Conservation (phyloP, 2,888 invertebrate species). For the Nomada fabriciana region DNA sequence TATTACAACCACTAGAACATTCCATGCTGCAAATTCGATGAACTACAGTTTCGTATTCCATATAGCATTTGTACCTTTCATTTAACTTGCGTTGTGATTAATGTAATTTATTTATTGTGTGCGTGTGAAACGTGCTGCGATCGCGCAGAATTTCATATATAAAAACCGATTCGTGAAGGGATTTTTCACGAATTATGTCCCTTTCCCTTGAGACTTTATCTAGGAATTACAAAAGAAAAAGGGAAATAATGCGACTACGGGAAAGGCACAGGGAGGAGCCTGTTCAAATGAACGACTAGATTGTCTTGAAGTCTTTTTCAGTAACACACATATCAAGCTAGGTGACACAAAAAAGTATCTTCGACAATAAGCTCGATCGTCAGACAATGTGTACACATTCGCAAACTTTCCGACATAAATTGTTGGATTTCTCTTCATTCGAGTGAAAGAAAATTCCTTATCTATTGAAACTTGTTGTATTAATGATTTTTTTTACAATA, state of each 20-base stretch:
- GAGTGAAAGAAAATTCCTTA: neutral
- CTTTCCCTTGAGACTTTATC: neutral
- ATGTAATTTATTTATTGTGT: constrained; percentile 68
- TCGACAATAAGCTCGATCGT: constrained; percentile 30
- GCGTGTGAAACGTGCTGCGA: constrained; percentile 42
- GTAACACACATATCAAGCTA: constrained; percentile 64
- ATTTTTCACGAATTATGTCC: neutral
- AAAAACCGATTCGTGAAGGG: neutral
- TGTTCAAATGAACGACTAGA: constrained; percentile 17
- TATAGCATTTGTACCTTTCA: constrained; percentile 65
- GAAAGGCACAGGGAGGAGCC: neutral
- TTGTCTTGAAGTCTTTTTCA: constrained; percentile 26
- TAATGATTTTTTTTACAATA: neutral
- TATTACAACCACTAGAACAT: constrained; percentile 55
- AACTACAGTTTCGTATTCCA: constrained; percentile 65
- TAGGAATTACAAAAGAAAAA: constrained; percentile 17
- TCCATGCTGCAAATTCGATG: constrained; percentile 60
- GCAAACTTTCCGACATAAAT: neutral
- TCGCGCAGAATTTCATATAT: constrained; percentile 15
- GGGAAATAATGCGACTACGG: constrained; percentile 1
- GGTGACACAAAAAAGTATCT: constrained; percentile 25
- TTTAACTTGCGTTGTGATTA: constrained; percentile 70
- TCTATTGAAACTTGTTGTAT: neutral
- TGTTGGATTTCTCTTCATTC: neutral
- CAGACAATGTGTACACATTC: constrained; percentile 5